Percentiles rank a stretch among this genome's conserved stretches.
phyloP scores from a whole-genome alignment of 2,888 invertebrate species.

The Pyrgus malvae region DNA sequence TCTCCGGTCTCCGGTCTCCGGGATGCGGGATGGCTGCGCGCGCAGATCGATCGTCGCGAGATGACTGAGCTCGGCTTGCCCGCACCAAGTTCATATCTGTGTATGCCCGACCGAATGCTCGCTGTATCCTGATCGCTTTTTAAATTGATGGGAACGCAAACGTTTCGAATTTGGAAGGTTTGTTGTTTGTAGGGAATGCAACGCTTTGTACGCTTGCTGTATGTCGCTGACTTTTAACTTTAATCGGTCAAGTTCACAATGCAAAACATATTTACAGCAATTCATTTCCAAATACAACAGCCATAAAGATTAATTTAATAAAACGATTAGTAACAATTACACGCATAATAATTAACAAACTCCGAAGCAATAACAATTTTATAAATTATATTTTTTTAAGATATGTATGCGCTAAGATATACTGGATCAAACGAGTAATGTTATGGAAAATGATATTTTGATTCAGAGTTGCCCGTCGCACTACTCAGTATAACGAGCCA shows the following conservation, averaged over 20 bases:
- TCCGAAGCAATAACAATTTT: too few species aligned
- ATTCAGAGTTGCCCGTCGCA: too few species aligned
- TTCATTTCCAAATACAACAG: too few species aligned
- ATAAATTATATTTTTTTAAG: too few species aligned
- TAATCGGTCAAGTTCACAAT: slow-evolving; percentile 2
- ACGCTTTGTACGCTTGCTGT: neutral
- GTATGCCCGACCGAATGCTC: slow-evolving; percentile 24
- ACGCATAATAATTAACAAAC: too few species aligned
- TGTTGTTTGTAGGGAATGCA: neutral
- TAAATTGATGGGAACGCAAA: neutral
- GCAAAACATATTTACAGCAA: neutral
- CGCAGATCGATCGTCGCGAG: slow-evolving; percentile 59
- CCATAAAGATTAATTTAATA: too few species aligned
- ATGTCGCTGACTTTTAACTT: neutral
- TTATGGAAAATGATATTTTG: too few species aligned
- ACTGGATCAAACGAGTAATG: too few species aligned
- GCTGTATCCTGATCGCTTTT: neutral
- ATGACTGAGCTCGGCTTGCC: slow-evolving; percentile 43
- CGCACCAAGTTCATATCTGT: slow-evolving; percentile 30
- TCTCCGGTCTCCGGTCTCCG: slow-evolving; percentile 37
- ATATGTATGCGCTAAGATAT: too few species aligned
- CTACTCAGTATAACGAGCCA: too few species aligned
- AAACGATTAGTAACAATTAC: too few species aligned
- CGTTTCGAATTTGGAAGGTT: neutral
- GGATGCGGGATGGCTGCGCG: slow-evolving; percentile 55